Evolutionary conservation across 2,113 vertebrate genomes (phyloP).

Genomic region (Forbesichthys agassizii): DNA sequence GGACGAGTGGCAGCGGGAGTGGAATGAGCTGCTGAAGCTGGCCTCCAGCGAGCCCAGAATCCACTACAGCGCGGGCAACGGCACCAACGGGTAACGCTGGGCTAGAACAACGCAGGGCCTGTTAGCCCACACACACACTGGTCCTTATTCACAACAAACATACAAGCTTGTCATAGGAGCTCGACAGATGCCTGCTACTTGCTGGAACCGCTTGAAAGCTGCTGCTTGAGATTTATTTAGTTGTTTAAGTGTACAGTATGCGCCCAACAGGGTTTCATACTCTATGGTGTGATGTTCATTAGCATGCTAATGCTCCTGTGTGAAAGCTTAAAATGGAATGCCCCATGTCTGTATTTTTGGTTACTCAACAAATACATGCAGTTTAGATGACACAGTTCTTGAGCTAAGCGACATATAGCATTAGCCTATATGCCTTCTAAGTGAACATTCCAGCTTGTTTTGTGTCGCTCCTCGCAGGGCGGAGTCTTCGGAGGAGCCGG

Average conservation of each 20-base stretch:
- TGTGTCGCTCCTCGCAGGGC: slow-evolving; percentile 61
- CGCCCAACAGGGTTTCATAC: neutral
- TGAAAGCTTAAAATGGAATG: no score
- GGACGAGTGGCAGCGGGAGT: slow-evolving; percentile 98
- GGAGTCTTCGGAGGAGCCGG: slow-evolving; percentile 90
- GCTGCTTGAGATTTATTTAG: neutral
- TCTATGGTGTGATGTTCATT: neutral
- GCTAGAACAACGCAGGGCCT: slow-evolving; percentile 42
- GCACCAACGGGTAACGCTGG: slow-evolving; percentile 79
- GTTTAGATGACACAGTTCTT: no score
- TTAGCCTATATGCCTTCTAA: no score
- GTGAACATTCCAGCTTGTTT: neutral
- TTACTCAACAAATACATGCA: no score
- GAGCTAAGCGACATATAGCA: no score
- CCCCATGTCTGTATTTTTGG: no score
- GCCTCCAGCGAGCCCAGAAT: slow-evolving; percentile 90
- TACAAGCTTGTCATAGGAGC: slow-evolving; percentile 16
- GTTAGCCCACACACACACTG: slow-evolving; percentile 44
- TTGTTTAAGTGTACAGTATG: neutral
- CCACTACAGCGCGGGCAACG: slow-evolving; percentile 84
- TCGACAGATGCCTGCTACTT: slow-evolving; percentile 15
- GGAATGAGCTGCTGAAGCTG: slow-evolving; percentile 91
- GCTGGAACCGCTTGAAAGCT: neutral
- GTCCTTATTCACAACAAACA: slow-evolving; percentile 53
- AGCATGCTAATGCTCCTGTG: no score